Percentiles rank a stretch among this genome's conserved stretches.
These are phyloP conservation scores for Neoascia interrupta DNA, from an alignment of 2,888 invertebrate genomes.

Conservation along the genomic window DNA sequence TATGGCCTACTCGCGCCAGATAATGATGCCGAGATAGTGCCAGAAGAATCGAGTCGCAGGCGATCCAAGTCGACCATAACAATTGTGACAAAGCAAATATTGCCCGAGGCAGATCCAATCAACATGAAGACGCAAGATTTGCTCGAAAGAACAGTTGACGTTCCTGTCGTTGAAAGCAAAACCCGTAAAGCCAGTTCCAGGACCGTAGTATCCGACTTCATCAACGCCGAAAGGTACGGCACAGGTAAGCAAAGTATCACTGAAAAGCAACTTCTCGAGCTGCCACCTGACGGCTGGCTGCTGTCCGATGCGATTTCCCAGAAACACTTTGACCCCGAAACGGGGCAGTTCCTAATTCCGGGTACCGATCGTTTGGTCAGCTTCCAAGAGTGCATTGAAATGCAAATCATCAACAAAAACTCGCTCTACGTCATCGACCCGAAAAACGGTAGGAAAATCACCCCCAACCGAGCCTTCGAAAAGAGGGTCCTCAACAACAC, in stretches of 20 bases:
- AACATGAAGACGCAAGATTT: slow-evolving; percentile 75
- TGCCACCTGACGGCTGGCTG: slow-evolving; percentile 91
- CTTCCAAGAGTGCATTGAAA: slow-evolving; percentile 92
- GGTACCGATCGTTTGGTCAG: slow-evolving; percentile 91
- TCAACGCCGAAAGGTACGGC: slow-evolving; percentile 80
- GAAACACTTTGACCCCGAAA: slow-evolving; percentile 89
- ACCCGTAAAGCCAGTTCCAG: slow-evolving; percentile 72
- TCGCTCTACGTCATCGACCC: slow-evolving; percentile 92
- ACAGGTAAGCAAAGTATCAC: slow-evolving; percentile 77
- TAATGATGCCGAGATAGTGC: slow-evolving; percentile 79
- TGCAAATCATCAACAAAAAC: slow-evolving; percentile 90
- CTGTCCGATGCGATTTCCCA: slow-evolving; percentile 91
- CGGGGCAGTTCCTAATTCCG: slow-evolving; percentile 91
- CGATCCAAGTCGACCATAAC: slow-evolving; percentile 81
- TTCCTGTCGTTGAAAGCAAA: slow-evolving; percentile 74
- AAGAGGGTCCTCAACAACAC: slow-evolving; percentile 88
- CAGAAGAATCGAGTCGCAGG: slow-evolving; percentile 80
- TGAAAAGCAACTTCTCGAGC: slow-evolving; percentile 86
- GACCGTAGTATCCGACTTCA: slow-evolving; percentile 80
- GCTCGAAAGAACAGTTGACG: slow-evolving; percentile 77
- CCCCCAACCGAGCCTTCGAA: slow-evolving; percentile 87
- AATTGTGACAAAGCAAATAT: slow-evolving; percentile 82
- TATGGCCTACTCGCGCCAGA: slow-evolving; percentile 86
- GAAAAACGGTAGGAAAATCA: slow-evolving; percentile 84
- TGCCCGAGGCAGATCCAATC: slow-evolving; percentile 77